Percentiles rank a stretch among this genome's conserved stretches.
These are phyloP conservation scores for Colius striatus DNA, from an alignment of 2,113 vertebrate genomes.

Conservation along the genomic window DNA sequence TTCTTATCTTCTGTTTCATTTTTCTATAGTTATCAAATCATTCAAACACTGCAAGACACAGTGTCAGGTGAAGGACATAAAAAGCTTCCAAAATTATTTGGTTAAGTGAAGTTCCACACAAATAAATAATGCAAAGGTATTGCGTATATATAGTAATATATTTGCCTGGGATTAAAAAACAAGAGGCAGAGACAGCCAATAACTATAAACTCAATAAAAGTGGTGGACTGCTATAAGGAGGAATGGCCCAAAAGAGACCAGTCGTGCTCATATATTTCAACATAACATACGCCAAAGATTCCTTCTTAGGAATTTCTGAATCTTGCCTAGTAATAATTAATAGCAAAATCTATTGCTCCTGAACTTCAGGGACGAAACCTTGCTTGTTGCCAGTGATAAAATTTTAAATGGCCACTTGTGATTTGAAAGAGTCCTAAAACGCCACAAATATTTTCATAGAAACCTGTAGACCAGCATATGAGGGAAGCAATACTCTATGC, in stretches of 20 bases:
- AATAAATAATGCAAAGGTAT: not conserved
- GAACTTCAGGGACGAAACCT: not conserved
- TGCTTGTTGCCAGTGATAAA: not conserved
- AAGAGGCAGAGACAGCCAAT: not conserved
- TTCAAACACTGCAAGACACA: not conserved
- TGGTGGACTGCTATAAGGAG: not conserved
- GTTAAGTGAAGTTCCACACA: not conserved
- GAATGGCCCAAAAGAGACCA: not conserved
- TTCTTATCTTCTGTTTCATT: not conserved
- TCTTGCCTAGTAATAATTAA: not conserved
- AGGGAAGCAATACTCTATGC: not conserved
- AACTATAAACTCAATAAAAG: not conserved
- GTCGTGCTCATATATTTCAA: not conserved
- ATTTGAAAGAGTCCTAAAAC: not conserved
- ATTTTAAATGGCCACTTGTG: not conserved
- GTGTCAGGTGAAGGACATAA: not conserved
- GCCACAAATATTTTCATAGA: not conserved
- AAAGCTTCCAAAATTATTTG: not conserved
- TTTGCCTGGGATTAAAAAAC: not conserved
- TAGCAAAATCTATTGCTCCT: not conserved
- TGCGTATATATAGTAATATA: not conserved
- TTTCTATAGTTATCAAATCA: not conserved
- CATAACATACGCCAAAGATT: not conserved
- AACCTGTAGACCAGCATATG: not conserved
- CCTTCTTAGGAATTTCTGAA: not conserved